Base-by-base conservation (phyloP, 1,140 invertebrate genomes). In the Leptinotarsa texana region DNA sequence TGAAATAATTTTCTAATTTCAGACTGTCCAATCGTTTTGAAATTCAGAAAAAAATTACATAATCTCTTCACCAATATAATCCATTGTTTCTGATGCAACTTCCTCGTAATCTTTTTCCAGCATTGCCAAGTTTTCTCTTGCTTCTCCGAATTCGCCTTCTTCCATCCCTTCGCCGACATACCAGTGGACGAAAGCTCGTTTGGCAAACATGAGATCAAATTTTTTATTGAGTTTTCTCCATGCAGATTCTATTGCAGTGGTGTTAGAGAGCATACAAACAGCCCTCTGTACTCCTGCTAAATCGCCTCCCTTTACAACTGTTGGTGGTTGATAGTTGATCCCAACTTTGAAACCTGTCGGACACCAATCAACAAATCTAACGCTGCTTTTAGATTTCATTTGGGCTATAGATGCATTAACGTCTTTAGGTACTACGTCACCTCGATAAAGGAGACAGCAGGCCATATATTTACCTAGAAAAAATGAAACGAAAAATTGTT, bases 101-200 rank as follows among this genome's bases (percentile, higher is more conserved):
- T 90, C 89, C 80, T 90, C 88, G 79, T 90, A 90, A 82, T 94
- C 92, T 83, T 91, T 92, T 84, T 93, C 91, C 1, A 93, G 86
- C 8, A 92, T 92, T 13, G 93, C 93, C 17, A 94, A 85, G 88
- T 95, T 93, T 86, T 95, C 94, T 79, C 93, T 89, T 51, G 94
- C 94, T 85, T 95, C 93, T 4, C 90, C 91, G 87, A 95, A 95
- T 85, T 94, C 93, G 47, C 91, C 92, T 84, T 94, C 92, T 83
- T 94, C 93, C 92, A 94, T 94, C 83, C 93, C 93, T 88, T 95
- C 93, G 76, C 92, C 92, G 47, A 94, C 91, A 83, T 93, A 94
- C 92, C 92, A 93, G 82, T 93, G 92, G 3, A 93, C 92, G 83
- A 94, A 90, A 22, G 92, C 90, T 80, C 92, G 87, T 85, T 93